Evolutionary conservation across 1,140 invertebrate species (phyloP), one percentile per base, ranked within the genome.

Genomic region (Tetramorium simillimum): DNA sequence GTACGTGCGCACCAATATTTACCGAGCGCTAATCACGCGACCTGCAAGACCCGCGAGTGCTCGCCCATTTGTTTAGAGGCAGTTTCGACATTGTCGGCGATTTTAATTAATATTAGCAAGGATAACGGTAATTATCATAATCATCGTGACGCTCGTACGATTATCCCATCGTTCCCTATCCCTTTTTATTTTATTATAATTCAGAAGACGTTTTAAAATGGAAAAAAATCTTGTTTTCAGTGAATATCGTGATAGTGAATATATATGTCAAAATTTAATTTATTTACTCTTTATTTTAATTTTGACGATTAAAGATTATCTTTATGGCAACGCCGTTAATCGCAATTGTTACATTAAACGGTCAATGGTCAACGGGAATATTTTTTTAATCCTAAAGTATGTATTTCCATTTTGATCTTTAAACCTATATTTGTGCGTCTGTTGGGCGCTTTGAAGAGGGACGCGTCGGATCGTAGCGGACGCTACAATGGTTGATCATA

Each of bases 21-120:
- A 21, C 16, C 56, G 70, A 86, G 62, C 75, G 88, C 88, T 90
- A 88, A 72, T 90, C 88, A 90, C 53, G 73, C 80, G 67, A 73
- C 56, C 88, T 73, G 88, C 89, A 75, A 89, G 88, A 84, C 88
- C 88, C 77, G 73, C 72, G 69, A 78, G 88, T 28, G 78, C 51
- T 40, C 60, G 90, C 87, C 87, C 92, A 92, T 94, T 94, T 94
- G 93, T 94, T 94, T 93, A 94, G 92, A 94, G 92, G 90, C 90
- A 90, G 92, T 93, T 91, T 92, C 89, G 92, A 93, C 93, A 93
- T 94, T 94, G 93, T 93, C 89, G 89, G 80, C 90, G 88, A 82
- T 92, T 93, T 94, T 93, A 92, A 94, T 94, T 93, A 93, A 92
- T 92, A 90, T 91, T 88, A 87, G 49, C 84, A 84, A 73, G 43